Evolutionary conservation across 2,113 vertebrate species (phyloP).

Genomic region (Astatotilapia flaviijosephi): DNA sequence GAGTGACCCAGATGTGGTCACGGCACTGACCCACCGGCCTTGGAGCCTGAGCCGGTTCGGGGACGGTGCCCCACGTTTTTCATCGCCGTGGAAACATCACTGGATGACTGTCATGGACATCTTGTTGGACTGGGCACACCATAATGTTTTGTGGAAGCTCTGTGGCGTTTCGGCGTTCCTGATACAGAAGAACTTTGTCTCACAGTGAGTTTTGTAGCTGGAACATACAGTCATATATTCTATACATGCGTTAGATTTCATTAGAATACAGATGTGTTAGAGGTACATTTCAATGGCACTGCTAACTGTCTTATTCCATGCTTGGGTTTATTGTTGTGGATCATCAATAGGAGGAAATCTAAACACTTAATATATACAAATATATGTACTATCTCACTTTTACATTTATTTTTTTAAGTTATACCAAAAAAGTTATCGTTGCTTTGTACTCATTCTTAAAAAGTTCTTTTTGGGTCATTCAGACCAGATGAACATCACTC

Average conservation of each 20-base stretch:
- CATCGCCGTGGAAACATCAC: conserved; percentile 75
- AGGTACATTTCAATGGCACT: background rate
- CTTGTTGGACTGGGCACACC: conserved; percentile 84
- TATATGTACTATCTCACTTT: no score
- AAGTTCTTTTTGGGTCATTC: background rate
- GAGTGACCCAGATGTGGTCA: conserved; percentile 84
- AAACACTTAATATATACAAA: no score
- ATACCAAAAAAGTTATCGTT: background rate
- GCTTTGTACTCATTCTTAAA: background rate
- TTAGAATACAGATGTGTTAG: background rate
- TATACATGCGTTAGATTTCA: background rate
- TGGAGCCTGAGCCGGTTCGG: conserved; percentile 85
- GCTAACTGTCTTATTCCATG: background rate
- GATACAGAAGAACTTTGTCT: conserved; percentile 88
- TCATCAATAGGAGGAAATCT: background rate
- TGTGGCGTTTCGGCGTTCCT: conserved; percentile 91
- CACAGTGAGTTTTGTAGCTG: conserved; percentile 76
- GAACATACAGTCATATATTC: background rate
- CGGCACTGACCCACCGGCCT: conserved; percentile 86
- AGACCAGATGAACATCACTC: background rate
- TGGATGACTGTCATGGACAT: conserved; percentile 77
- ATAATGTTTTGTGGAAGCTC: conserved; percentile 86
- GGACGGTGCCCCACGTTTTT: conserved; percentile 77
- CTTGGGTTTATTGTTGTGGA: background rate
- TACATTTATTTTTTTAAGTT: background rate